These are phyloP conservation scores for Psittacula echo DNA, from an alignment of 2,797 vertebrate species.

Conservation along the genomic window DNA sequence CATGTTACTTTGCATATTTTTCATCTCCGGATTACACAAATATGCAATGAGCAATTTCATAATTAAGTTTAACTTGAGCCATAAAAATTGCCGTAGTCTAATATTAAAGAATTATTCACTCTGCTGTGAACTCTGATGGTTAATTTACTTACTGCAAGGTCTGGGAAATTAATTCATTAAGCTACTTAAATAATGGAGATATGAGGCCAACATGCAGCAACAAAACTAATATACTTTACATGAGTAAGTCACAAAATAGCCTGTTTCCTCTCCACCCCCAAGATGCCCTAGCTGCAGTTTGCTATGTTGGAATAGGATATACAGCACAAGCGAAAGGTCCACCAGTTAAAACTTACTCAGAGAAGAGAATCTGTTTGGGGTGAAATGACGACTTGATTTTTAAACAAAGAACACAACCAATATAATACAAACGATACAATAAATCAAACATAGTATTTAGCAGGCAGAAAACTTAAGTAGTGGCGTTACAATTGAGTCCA, in stretches of 20 bases:
- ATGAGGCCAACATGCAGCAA: background rate
- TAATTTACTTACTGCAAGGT: conserved; percentile 46
- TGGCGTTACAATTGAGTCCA: background rate
- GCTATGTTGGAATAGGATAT: background rate
- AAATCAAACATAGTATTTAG: background rate
- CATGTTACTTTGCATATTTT: background rate
- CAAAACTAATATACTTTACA: background rate
- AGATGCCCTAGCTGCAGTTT: background rate
- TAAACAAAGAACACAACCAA: background rate
- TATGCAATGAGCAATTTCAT: conserved; percentile 16
- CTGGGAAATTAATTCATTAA: conserved; percentile 57
- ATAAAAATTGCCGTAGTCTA: conserved; percentile 14
- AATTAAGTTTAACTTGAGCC: conserved; percentile 35
- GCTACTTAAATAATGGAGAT: conserved; percentile 18
- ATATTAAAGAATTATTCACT: conserved; percentile 38
- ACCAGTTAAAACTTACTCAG: background rate
- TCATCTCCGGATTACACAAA: conserved; percentile 1
- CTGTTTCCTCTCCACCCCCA: background rate
- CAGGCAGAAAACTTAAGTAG: background rate
- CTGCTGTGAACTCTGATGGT: conserved; percentile 19
- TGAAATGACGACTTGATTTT: background rate
- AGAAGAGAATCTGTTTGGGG: background rate
- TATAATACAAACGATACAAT: background rate
- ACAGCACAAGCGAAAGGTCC: background rate
- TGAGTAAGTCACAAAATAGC: background rate